Conservation (phyloP, 2,888 invertebrate genomes). For the Limenitis arthemis region DNA sequence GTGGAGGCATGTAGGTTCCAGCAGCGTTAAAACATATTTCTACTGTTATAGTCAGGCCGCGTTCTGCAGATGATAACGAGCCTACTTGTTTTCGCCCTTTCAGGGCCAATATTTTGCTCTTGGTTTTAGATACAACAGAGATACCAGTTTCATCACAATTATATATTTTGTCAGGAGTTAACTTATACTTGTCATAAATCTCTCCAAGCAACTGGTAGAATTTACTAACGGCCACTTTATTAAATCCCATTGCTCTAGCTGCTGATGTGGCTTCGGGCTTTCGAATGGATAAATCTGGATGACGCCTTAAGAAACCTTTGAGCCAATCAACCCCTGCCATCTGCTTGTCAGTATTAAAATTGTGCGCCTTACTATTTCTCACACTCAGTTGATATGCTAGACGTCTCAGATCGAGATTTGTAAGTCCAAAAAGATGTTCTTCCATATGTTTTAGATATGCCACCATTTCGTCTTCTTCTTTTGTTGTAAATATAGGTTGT, state of each 20-base stretch:
- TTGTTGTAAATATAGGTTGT: slow-evolving; percentile 13
- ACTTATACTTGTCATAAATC: slow-evolving; percentile 25
- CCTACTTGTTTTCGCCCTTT: slow-evolving; percentile 32
- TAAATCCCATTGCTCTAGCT: slow-evolving; percentile 32
- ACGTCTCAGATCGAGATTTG: slow-evolving; percentile 17
- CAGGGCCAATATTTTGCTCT: slow-evolving; percentile 25
- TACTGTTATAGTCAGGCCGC: slow-evolving; percentile 29
- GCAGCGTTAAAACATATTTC: slow-evolving; percentile 30
- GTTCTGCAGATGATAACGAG: slow-evolving; percentile 27
- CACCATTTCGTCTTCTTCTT: slow-evolving; percentile 26
- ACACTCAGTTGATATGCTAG: slow-evolving; percentile 26
- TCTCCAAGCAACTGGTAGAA: slow-evolving; percentile 24
- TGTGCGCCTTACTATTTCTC: slow-evolving; percentile 23
- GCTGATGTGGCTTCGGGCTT: slow-evolving; percentile 26
- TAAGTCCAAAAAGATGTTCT: slow-evolving; percentile 24
- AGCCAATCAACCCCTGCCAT: slow-evolving; percentile 23
- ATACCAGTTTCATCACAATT: slow-evolving; percentile 35
- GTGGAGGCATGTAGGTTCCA: slow-evolving; percentile 30
- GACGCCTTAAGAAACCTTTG: slow-evolving; percentile 21
- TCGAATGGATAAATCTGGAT: slow-evolving; percentile 20
- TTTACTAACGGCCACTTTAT: slow-evolving; percentile 27
- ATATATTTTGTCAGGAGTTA: slow-evolving; percentile 29
- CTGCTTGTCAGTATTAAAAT: slow-evolving; percentile 21
- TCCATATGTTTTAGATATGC: slow-evolving; percentile 27
- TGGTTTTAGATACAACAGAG: slow-evolving; percentile 27